Conservation (phyloP, 35 echinoderm and acorn worm genomes). For the Lytechinus pictus region DNA sequence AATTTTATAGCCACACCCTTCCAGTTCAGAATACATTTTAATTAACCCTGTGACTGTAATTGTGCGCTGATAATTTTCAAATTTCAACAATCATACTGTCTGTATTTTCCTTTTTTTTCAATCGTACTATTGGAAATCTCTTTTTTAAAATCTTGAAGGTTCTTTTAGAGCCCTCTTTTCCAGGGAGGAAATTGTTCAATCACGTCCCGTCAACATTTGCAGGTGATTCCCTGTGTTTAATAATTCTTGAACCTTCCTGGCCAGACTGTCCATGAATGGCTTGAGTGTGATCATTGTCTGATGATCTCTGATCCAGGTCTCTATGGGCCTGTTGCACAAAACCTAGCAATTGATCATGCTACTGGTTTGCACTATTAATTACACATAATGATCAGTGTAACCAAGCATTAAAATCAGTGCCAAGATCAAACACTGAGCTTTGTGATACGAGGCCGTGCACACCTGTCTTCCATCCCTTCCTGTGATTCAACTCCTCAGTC, state of each 20-base stretch:
- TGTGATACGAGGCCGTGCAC: neutral
- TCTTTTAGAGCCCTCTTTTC: too few species aligned
- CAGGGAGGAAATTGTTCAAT: neutral
- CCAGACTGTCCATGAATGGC: neutral
- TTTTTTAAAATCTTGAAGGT: too few species aligned
- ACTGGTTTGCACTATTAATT: too few species aligned
- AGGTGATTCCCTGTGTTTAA: neutral
- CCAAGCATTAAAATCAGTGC: too few species aligned
- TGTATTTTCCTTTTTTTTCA: too few species aligned
- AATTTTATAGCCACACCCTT: neutral
- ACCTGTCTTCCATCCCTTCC: neutral
- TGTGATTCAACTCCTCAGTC: neutral
- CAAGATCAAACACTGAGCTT: too few species aligned
- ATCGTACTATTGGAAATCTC: too few species aligned
- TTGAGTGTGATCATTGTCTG: neutral
- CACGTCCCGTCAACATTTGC: neutral
- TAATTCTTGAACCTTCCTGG: neutral
- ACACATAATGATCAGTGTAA: too few species aligned
- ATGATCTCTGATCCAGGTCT: neutral
- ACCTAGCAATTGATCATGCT: too few species aligned
- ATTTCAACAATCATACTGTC: too few species aligned
- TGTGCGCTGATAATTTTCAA: too few species aligned
- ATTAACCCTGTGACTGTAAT: neutral
- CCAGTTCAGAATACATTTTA: neutral
- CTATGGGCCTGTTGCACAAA: too few species aligned